A percentile compares a stretch with the other conserved stretches of the same genome.
These are phyloP conservation scores for Psettodes erumei DNA, from an alignment of 2,113 vertebrate species.

Conservation along the genomic window DNA sequence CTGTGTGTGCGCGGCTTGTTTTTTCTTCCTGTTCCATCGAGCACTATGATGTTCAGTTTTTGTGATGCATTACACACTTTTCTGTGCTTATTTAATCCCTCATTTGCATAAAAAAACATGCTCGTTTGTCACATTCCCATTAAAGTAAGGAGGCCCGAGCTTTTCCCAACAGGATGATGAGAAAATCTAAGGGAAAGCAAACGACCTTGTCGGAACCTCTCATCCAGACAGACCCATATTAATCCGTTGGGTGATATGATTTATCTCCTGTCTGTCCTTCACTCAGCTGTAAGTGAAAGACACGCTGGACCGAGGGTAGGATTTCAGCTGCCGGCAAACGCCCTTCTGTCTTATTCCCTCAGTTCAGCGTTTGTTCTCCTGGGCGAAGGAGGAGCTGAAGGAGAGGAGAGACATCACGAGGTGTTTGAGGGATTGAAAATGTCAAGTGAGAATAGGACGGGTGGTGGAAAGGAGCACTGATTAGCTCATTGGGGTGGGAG, in stretches of 20 bases:
- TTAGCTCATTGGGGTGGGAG: constrained; percentile 1
- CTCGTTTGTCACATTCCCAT: constrained; percentile 57
- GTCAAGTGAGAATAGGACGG: constrained; percentile 1
- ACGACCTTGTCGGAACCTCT: constrained; percentile 72
- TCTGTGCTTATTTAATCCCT: constrained; percentile 18
- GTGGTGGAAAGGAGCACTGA: constrained; percentile 21
- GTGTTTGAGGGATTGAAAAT: background rate
- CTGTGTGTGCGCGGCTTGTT: constrained; percentile 8
- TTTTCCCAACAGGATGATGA: constrained; percentile 20
- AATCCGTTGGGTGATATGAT: constrained; percentile 74
- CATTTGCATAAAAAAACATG: constrained; percentile 28
- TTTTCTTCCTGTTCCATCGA: constrained; percentile 12
- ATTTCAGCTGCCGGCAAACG: constrained; percentile 46
- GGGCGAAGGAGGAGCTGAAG: constrained; percentile 5
- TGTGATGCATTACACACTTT: constrained; percentile 1
- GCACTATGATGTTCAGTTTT: constrained; percentile 7
- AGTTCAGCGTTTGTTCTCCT: constrained; percentile 18
- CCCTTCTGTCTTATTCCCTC: constrained; percentile 42
- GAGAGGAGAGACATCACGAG: constrained; percentile 6
- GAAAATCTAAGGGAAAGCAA: constrained; percentile 36
- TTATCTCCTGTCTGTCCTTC: constrained; percentile 73
- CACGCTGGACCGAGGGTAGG: constrained; percentile 52
- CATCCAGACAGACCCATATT: constrained; percentile 50
- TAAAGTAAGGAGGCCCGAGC: constrained; percentile 32
- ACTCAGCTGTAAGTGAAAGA: constrained; percentile 60